Evolutionary conservation across 2,113 vertebrate genomes (phyloP), one percentile per base, ranked within the genome.

Genomic region (Pseudopipra pipra): DNA sequence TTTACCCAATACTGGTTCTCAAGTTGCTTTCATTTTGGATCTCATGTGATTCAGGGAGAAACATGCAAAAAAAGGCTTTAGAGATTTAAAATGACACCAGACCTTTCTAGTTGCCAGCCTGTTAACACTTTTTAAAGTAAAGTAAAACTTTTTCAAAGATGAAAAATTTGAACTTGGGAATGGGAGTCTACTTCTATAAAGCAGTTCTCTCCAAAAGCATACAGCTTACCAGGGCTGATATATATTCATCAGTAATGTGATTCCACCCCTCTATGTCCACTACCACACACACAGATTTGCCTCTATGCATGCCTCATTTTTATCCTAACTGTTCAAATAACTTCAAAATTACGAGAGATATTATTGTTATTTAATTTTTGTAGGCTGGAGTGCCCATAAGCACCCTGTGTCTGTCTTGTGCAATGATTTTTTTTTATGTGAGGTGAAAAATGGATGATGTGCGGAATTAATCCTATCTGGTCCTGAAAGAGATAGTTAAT

Each of bases 401-500:
- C 35, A 66, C 78, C 89, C 46, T 80, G 22, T 54, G 35, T 58
- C 24, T 63, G 41, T 65, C 74, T 81, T 65, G 54, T 47, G 63
- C 65, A 66, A 67, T 3, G 15, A 52, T 35, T 31, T 92, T 81
- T 94, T 80, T 66, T 17, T 15, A 67, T 76, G 52, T 35, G 63
- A 93, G 72, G 63, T 44, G 74, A 95, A 93, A 95, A 95, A 85
- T 65, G 13, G 75, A 93, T 85, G 59, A 81, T 89, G 54, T 86
- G 33, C 35, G 70, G 67, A 91, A 95, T 70, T 78, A 87, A 89
- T 96, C 51, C 39, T 95, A 62, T 66, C 68, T 93, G 68, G 44
- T 70, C 59, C 41, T 94, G 85, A 94, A 96, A 93, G 62, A 77
- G 80, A 85, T 84, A 87, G 23, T 85, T 97, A 94, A 93, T 73